Percentiles rank a stretch among this genome's conserved stretches.
phyloP scores from a whole-genome alignment of 2,888 invertebrate species.

The Drosophila koepferae region DNA sequence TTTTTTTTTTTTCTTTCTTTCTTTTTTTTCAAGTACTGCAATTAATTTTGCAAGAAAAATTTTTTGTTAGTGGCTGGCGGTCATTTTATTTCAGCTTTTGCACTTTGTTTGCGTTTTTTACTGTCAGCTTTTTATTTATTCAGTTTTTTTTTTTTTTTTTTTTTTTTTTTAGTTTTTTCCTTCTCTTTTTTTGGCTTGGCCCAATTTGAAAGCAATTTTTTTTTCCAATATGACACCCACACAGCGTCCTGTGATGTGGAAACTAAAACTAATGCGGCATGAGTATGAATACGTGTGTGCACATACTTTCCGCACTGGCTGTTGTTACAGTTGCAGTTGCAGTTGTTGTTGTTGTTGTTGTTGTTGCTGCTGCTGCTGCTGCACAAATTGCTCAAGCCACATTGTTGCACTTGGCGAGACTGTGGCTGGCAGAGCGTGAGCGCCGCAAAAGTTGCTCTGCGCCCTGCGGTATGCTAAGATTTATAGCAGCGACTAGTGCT shows the following conservation, averaged over 20 bases:
- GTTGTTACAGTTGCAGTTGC: constrained; percentile 42
- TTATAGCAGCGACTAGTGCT: constrained; percentile 71
- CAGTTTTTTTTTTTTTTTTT: neutral
- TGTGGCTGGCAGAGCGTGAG: constrained; percentile 27
- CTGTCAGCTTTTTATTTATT: constrained; percentile 8
- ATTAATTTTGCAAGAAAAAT: constrained; percentile 72
- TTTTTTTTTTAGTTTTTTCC: neutral
- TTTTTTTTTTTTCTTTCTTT: neutral
- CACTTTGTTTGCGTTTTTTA: constrained; percentile 43
- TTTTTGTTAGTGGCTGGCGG: constrained; percentile 56
- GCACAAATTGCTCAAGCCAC: constrained; percentile 78
- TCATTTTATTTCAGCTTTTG: constrained; percentile 61
- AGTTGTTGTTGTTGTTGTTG: constrained; percentile 34
- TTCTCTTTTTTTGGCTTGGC: constrained; percentile 45
- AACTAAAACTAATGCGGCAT: constrained; percentile 71
- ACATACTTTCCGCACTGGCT: constrained; percentile 52
- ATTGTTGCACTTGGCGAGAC: constrained; percentile 59
- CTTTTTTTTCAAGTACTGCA: constrained; percentile 56
- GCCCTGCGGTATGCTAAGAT: constrained; percentile 77
- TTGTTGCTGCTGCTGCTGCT: constrained; percentile 46
- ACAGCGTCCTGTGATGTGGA: constrained; percentile 73
- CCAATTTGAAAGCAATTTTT: constrained; percentile 78
- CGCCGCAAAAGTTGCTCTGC: constrained; percentile 63
- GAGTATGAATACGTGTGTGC: constrained; percentile 33
- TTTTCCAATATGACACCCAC: constrained; percentile 75